Base-by-base conservation (phyloP, 2,797 vertebrate species). In the Gadopsis bispinosus region DNA sequence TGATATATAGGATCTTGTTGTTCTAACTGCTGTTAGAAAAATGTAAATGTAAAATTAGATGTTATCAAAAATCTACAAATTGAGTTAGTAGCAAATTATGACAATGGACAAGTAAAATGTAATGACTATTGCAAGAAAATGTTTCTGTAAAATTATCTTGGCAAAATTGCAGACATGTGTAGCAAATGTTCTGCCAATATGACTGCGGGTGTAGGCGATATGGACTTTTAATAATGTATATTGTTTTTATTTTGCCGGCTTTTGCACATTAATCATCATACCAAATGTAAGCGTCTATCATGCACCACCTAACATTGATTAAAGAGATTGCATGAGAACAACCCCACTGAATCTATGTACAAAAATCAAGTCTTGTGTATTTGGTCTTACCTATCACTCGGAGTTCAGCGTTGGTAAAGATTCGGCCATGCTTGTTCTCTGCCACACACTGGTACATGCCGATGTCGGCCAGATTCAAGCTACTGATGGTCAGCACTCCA, bases 371-470 rank as follows among this genome's bases (percentile, higher is more conserved):
- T 53, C 3, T 22, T 55, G 45, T 31, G n/a, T 48, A 43, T 53
- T 68, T 60, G 72, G 29, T 69, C 92, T 91, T 92, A 99, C 98
- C 98, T 7, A 97, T 93, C 69, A 99, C 97, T 47, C 93, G 91
- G 8, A 99, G 96, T 84, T 99, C 97, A 0, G 97, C 96, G 0
- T 96, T 99, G 95, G 97, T 90, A 72, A 96, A 96, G 72, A 98
- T 94, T 69, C 93, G 83, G 0, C 98, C 98, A 0, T 99, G 96
- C 47, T 95, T 96, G 92, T 99, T 99, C 89, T 98, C 97, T 0
- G 98, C 97, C 62, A 98, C 94, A 7, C 98, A 99, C 89, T 99
- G 98, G 86, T 99, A 99, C 97, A 99, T 98, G 66, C 97, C 98
- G 0, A 97, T 96, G 7, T 99, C 97, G 0, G 95, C 93, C 73